phyloP scores from a whole-genome alignment of 2,888 invertebrate genomes.

The Lissocephala sabroskyi region DNA sequence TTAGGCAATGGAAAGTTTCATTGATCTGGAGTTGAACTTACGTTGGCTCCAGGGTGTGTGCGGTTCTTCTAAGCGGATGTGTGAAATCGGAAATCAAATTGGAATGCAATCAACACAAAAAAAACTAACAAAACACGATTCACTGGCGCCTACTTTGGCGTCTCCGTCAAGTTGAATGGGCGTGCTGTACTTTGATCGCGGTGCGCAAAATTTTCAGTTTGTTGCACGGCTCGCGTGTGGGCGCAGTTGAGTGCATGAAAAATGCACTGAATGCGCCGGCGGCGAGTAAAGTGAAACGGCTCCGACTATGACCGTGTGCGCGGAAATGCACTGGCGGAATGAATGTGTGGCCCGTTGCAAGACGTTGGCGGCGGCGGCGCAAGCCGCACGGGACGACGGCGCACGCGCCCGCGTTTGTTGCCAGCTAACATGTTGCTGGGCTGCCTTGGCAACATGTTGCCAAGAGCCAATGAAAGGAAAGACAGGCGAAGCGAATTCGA shows the following conservation, averaged over 20 bases:
- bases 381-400: background rate
- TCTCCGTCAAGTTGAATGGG: background rate
- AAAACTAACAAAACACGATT: constrained; percentile 1
- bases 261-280: constrained; percentile 5
- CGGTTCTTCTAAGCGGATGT: background rate
- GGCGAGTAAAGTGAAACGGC: constrained; percentile 25
- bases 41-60: constrained; percentile 8
- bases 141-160: constrained; percentile 6
- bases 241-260: constrained; percentile 7
- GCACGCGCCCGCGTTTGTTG: constrained; percentile 7
- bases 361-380: background rate
- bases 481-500: no score
- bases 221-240: constrained; percentile 2
- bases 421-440: constrained; percentile 7
- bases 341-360: constrained; percentile 20
- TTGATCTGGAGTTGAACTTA: no score
- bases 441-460: background rate
- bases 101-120: constrained; percentile 14
- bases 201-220: background rate
- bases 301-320: constrained; percentile 36
- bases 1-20: constrained; percentile 25
- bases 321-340: constrained; percentile 39
- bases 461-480: no score
- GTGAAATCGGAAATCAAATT: constrained; percentile 12
- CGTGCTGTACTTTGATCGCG: constrained; percentile 3